Conservation (phyloP, 2,113 vertebrate species). For the Cygnus buccinator region DNA sequence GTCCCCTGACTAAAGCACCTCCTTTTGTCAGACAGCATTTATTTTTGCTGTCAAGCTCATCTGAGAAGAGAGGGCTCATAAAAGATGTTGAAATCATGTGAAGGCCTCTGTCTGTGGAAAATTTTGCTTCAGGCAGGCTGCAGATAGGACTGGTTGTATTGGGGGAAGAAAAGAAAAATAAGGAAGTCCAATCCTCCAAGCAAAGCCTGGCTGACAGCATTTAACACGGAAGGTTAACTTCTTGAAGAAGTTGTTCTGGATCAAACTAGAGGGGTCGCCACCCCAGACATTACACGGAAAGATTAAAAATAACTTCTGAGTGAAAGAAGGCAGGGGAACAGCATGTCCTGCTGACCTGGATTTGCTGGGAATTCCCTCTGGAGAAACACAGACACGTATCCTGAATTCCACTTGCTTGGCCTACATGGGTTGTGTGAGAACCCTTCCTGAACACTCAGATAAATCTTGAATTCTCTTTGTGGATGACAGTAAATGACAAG, state of each 20-base stretch:
- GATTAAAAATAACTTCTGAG: neutral
- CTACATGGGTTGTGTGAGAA: neutral
- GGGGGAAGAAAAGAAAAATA: neutral
- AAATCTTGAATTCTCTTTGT: neutral
- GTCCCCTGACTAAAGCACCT: neutral
- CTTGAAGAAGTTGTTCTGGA: neutral
- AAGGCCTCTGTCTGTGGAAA: neutral
- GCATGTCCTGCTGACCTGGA: neutral
- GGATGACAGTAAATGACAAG: neutral
- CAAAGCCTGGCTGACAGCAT: neutral
- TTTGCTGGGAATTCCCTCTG: constrained; percentile 3
- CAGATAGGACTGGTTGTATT: neutral
- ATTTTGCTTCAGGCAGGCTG: neutral
- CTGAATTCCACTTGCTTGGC: neutral
- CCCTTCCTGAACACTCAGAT: neutral
- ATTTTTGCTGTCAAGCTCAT: neutral
- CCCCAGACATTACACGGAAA: neutral
- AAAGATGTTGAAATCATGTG: neutral
- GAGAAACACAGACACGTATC: neutral
- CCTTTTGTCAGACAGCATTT: neutral
- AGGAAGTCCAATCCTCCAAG: neutral
- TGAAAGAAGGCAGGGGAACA: neutral
- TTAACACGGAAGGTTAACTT: neutral
- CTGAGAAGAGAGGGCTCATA: constrained; percentile 30
- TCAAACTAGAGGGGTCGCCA: neutral